Evolutionary conservation across 2,888 invertebrate genomes (phyloP), one percentile per base, ranked within the genome.

Genomic region (Coenonympha arcania): DNA sequence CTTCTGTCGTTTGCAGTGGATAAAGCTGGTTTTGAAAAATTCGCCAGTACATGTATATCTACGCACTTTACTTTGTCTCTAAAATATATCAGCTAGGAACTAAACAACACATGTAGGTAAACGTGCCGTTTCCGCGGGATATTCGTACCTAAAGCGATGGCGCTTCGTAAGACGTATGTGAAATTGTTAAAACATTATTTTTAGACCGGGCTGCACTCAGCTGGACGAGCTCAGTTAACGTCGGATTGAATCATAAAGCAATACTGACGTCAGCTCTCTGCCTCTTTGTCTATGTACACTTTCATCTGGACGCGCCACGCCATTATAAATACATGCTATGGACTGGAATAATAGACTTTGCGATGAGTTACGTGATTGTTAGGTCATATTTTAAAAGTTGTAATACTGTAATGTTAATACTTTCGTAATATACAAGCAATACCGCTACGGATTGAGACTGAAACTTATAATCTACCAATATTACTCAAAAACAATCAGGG

Each of bases 121-220:
- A n/a, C n/a, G 36, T 26, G 16, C 13, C 5, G 15, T 41, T 54
- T 42, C 41, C 31, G 37, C 28, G 33, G 47, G 34, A 39, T 44
- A 43, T 44, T 44, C 64, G 53, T 47, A 39, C 59, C 59, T 48
- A n/a, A n/a, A 61, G 60, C 56, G 66, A 60, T 48, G 63, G 63
- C 59, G 69, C 69, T 70, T 57, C 49, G 60, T 60, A 57, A 58
- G 57, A 62, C 58, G 66, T 67, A 73, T 70, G 69, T 73, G 64
- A 76, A 75, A 77, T 75, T 76, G 73, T 75, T 68, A 69, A 66
- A 67, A 67, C 52, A 59, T 60, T 84, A 83, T 82, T 74, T 78
- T 76, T 81, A 81, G 79, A 74, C 62, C 78, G 76, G 78, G 66
- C 73, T 81, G 81, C 77, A 77, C 76, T 83, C 80, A 81, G 78